Conservation (phyloP, 2,797 vertebrate genomes). For the Bovichtus variegatus region DNA sequence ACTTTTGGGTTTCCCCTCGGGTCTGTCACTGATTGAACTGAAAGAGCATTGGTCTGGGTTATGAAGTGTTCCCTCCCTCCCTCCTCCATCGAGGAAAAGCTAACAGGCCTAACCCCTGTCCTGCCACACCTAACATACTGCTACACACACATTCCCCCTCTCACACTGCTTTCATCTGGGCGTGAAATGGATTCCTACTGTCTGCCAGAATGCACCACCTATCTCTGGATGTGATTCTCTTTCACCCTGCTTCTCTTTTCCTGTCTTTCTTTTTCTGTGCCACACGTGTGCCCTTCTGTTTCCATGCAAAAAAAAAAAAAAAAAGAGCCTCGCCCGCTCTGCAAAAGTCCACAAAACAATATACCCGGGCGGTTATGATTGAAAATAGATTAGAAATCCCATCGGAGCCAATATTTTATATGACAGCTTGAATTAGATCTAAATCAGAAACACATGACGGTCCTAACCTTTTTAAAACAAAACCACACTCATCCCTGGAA, state of each 20-base stretch:
- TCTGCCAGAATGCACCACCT: slow-evolving; percentile 82
- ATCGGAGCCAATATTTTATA: slow-evolving; percentile 82
- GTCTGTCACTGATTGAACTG: slow-evolving; percentile 65
- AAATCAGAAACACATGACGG: slow-evolving; percentile 87
- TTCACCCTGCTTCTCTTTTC: slow-evolving; percentile 49
- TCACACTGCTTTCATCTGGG: slow-evolving; percentile 82
- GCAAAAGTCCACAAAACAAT: slow-evolving; percentile 71
- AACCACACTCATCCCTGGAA: slow-evolving; percentile 83
- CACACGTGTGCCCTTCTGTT: slow-evolving; percentile 72
- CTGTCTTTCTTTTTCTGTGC: slow-evolving; percentile 49
- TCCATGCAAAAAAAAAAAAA: slow-evolving; percentile 56
- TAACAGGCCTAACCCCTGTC: slow-evolving; percentile 80
- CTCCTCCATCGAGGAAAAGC: slow-evolving; percentile 73
- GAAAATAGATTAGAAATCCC: slow-evolving; percentile 82
- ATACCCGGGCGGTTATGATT: slow-evolving; percentile 77
- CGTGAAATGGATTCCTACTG: slow-evolving; percentile 83
- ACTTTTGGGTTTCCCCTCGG: slow-evolving; percentile 46
- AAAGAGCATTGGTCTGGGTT: slow-evolving; percentile 59
- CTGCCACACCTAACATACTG: slow-evolving; percentile 79
- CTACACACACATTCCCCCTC: slow-evolving; percentile 77
- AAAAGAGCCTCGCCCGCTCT: slow-evolving; percentile 51
- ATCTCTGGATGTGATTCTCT: slow-evolving; percentile 76
- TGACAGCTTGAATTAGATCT: slow-evolving; percentile 76
- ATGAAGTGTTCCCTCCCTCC: slow-evolving; percentile 67
- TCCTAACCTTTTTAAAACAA: slow-evolving; percentile 80